Conservation (phyloP, 2,888 invertebrate genomes). For the Epistrophe grossulariae region DNA sequence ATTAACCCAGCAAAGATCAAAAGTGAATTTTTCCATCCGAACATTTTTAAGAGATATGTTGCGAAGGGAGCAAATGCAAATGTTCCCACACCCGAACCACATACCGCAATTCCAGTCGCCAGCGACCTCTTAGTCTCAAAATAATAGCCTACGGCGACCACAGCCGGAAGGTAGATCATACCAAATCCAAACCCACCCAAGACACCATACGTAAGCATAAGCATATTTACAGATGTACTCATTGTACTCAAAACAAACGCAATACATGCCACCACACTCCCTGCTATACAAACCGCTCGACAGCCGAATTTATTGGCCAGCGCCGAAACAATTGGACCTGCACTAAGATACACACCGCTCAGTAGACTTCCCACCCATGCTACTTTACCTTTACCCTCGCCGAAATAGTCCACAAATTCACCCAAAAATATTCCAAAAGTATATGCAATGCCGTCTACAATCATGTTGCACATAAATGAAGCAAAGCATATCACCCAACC, state of each 20-base stretch:
- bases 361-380: constrained; percentile 98
- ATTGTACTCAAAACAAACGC: constrained; percentile 95
- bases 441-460: constrained; percentile 99
- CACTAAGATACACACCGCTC: constrained; percentile 97
- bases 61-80: constrained; percentile 97
- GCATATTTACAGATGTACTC: constrained; percentile 92
- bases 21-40: constrained; percentile 95
- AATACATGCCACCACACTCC: constrained; percentile 92
- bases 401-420: constrained; percentile 92
- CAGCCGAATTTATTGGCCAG: constrained; percentile 98
- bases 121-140: constrained; percentile 97
- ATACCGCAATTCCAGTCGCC: constrained; percentile 97
- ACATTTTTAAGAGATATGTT: constrained; percentile 89
- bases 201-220: constrained; percentile 97
- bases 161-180: constrained; percentile 97
- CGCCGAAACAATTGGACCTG: constrained; percentile 97
- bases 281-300: constrained; percentile 95
- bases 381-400: constrained; percentile 93
- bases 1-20: constrained; percentile 96
- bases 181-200: constrained; percentile 97
- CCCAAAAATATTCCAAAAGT: constrained; percentile 97
- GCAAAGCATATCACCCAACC: constrained; percentile 98
- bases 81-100: constrained; percentile 97
- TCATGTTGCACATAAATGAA: constrained; percentile 98
- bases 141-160: constrained; percentile 98